phyloP scores from a whole-genome alignment of 2,113 vertebrate genomes.

The Corythornis madagascariensis region DNA sequence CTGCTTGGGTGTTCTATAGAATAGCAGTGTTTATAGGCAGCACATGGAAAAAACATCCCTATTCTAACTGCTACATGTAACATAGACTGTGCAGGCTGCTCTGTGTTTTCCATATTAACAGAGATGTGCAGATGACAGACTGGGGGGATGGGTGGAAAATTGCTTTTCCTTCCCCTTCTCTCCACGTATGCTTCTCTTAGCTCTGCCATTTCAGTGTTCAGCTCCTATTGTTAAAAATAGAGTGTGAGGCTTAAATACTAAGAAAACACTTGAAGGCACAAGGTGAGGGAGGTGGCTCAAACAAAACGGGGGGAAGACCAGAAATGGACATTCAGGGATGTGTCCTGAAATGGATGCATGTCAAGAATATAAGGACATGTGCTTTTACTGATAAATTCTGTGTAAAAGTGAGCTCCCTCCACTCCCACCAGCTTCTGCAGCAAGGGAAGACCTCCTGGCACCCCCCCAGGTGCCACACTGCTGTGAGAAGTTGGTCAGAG shows the following conservation, averaged over 20 bases:
- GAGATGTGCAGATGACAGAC: background rate
- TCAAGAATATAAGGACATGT: background rate
- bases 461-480: background rate
- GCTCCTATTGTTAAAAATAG: conserved; percentile 13
- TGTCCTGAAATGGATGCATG: background rate
- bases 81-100: background rate
- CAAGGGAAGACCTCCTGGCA: background rate
- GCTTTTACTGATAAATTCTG: background rate
- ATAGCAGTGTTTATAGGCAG: background rate
- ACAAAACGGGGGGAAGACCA: background rate
- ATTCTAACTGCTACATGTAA: background rate
- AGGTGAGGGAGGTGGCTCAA: background rate
- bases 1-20: background rate
- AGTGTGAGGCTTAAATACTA: background rate
- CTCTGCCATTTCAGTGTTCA: background rate
- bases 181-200: background rate
- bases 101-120: conserved; percentile 14
- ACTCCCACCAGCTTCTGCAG: background rate
- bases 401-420: background rate
- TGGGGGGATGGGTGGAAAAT: conserved; percentile 11
- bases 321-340: background rate
- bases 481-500: fast-evolving
- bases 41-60: background rate
- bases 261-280: background rate
- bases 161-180: conserved; percentile 32